Evolutionary conservation across 2,888 invertebrate species (phyloP).

Genomic region (Cosmopolites sordidus): DNA sequence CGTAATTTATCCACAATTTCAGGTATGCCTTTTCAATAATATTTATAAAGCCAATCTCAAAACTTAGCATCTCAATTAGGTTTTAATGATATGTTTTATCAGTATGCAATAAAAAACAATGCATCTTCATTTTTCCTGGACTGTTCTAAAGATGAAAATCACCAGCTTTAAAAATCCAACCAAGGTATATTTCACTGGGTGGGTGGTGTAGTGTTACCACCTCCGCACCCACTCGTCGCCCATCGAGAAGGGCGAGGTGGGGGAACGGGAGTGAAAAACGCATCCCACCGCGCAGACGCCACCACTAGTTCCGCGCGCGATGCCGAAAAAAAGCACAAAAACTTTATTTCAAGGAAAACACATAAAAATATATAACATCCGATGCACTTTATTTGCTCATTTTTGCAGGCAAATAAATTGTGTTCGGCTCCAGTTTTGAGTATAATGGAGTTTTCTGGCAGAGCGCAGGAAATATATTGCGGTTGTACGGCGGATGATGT

Average conservation of each 20-base stretch:
- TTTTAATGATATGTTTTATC: too few relatives aligned
- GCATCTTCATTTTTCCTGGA: too few relatives aligned
- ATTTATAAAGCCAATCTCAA: too few relatives aligned
- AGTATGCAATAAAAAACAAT: too few relatives aligned
- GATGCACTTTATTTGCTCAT: conserved; percentile 46
- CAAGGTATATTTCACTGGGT: conserved; percentile 43
- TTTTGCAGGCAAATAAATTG: conserved; percentile 42
- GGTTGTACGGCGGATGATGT: conserved; percentile 29
- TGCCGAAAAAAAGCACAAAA: conserved; percentile 41
- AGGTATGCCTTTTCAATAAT: too few relatives aligned
- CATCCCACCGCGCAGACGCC: conserved; percentile 32
- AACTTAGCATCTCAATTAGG: too few relatives aligned
- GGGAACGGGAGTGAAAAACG: conserved; percentile 20
- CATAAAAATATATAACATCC: conserved; percentile 49
- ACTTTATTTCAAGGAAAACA: conserved; percentile 47
- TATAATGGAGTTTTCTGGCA: conserved; percentile 37
- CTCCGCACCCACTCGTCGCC: background rate
- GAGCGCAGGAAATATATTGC: conserved; percentile 24
- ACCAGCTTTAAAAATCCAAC: conserved; percentile 31
- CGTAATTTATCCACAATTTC: too few relatives aligned
- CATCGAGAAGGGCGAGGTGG: conserved; percentile 2
- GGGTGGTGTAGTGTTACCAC: conserved; percentile 28
- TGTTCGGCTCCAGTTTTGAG: conserved; percentile 42
- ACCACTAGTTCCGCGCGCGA: conserved; percentile 21
- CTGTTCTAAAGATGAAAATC: background rate